These are phyloP conservation scores for Anarrhichthys ocellatus DNA, from an alignment of 2,113 vertebrate species.

Conservation along the genomic window DNA sequence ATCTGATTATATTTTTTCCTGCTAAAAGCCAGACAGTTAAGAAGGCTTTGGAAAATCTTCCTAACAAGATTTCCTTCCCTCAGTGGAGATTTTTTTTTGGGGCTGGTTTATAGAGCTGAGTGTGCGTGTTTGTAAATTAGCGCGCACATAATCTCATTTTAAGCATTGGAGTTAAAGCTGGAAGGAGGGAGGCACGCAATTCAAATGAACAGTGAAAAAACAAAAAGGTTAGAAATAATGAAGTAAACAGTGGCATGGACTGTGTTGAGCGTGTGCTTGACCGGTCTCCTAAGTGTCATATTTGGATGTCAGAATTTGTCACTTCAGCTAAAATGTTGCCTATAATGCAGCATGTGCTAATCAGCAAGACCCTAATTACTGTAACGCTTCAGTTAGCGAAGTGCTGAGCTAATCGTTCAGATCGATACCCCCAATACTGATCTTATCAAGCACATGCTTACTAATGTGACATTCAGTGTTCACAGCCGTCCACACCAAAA, in stretches of 20 bases:
- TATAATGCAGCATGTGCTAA: not conserved
- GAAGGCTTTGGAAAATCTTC: constrained; percentile 69
- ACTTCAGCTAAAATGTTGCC: not conserved
- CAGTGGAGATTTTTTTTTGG: constrained; percentile 55
- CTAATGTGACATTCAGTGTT: not conserved
- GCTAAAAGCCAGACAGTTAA: constrained; percentile 45
- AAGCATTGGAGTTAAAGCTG: constrained; percentile 35
- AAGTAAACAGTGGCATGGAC: not conserved
- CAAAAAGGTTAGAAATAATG: not conserved
- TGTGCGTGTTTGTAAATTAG: constrained; percentile 14
- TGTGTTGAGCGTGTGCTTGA: not conserved
- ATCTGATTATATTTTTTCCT: constrained; percentile 27
- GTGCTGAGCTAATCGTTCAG: not conserved
- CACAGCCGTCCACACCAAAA: not conserved
- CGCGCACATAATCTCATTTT: constrained; percentile 58
- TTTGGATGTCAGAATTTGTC: not conserved
- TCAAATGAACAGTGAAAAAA: not conserved
- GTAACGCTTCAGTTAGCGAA: not conserved
- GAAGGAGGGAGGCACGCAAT: not conserved
- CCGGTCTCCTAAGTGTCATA: not conserved
- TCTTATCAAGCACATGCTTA: not conserved
- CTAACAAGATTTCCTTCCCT: constrained; percentile 63
- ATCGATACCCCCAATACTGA: not conserved
- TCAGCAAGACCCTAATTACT: not conserved
- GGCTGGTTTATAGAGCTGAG: constrained; percentile 41